A percentile compares a stretch with the other conserved stretches of the same genome.
These are phyloP conservation scores for Parasteatoda lunata DNA, from an alignment of 2,888 invertebrate species.

Conservation along the genomic window DNA sequence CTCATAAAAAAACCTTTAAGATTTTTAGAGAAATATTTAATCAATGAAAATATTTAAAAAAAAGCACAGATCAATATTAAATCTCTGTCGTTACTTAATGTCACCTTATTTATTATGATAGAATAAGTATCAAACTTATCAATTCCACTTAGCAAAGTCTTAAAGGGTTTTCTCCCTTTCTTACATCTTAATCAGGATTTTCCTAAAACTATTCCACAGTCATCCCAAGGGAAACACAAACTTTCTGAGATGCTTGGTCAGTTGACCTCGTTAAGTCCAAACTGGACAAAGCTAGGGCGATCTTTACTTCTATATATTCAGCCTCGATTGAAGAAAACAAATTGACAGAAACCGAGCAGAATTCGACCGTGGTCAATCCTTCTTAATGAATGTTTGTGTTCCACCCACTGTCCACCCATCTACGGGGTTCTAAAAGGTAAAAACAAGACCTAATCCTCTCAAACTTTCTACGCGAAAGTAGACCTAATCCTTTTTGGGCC, in stretches of 20 bases:
- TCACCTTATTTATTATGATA: too few relatives aligned
- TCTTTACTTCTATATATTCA: background rate
- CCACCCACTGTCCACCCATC: constrained; percentile 7
- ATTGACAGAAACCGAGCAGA: constrained; percentile 45
- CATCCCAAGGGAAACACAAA: constrained; percentile 18
- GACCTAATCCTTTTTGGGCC: constrained; percentile 45
- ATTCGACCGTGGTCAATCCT: constrained; percentile 49
- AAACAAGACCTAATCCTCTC: constrained; percentile 49
- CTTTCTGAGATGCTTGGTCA: constrained; percentile 32
- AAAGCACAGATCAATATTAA: too few relatives aligned
- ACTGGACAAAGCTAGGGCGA: constrained; percentile 26
- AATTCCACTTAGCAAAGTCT: background rate
- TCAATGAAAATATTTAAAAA: too few relatives aligned
- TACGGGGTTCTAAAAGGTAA: constrained; percentile 31
- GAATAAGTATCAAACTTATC: too few relatives aligned
- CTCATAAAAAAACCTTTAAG: too few relatives aligned
- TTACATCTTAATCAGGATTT: constrained; percentile 1
- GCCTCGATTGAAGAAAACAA: constrained; percentile 26
- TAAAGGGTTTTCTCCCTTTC: background rate
- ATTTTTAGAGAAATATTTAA: too few relatives aligned
- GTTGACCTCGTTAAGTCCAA: constrained; percentile 44
- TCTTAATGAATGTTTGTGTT: constrained; percentile 62
- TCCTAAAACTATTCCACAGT: constrained; percentile 26
- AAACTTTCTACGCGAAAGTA: constrained; percentile 38
- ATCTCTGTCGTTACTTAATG: too few relatives aligned